Base-by-base conservation (phyloP, 1,140 invertebrate species). In the Nautilus pompilius region DNA sequence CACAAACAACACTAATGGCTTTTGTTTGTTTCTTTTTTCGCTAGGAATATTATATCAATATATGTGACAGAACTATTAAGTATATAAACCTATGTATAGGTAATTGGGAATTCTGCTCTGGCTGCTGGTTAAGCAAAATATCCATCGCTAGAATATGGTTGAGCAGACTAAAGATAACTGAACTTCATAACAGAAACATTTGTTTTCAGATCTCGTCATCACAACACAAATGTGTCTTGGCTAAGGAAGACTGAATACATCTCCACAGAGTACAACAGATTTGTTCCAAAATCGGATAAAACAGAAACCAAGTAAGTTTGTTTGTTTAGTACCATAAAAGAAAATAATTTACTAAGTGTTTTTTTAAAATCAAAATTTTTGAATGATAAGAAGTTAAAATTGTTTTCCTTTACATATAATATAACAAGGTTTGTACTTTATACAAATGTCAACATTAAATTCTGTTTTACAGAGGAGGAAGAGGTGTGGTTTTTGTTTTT, bases 171-270 rank as follows among this genome's bases (percentile, higher is more conserved):
- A n/a, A n/a, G n/a, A n/a, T n/a, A n/a, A n/a, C n/a, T n/a, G n/a
- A n/a, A n/a, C n/a, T 13, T 13, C 36, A 41, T n/a, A 41, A 41
- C 36, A 41, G 36, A 13, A 41, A 41, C 36, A 41, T n/a, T 13
- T 62, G 30, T 62, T 71, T 72, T 59, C 63, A 81, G 83, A 55
- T 86, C 85, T 20, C 86, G 91, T 8, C 93, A 96, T 84, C 75
- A 80, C 63, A 76, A 75, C 36, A 78, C 70, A 49, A 78, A 73
- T 67, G 79, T 80, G 17, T 81, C 78, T 15, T 82, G 79, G 79
- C 60, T 81, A 55, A 63, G 97, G 56, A 90, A 96, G 76, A 99
- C 97, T 0, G 97, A 99, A 82, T 99, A 99, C 80, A 99, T 99
- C 78, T 98, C 96, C 4, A 83, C 96, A 29, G 96, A 99, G 85